phyloP scores from a whole-genome alignment of 1,140 invertebrate species.

The Drosophila bocqueti region DNA sequence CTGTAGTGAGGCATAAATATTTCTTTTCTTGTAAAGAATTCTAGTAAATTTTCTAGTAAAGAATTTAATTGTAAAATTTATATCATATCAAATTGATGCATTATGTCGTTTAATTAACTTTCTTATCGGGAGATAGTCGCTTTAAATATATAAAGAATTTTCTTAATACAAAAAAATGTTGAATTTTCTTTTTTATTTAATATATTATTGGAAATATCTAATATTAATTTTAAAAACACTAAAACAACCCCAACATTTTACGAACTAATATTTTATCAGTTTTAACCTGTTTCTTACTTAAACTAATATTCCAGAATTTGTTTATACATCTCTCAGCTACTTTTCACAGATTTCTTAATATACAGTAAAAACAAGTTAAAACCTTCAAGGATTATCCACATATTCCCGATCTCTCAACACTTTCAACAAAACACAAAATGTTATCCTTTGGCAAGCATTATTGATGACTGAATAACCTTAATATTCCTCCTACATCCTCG shows the following conservation, averaged over 20 bases:
- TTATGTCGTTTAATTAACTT: too few relatives aligned
- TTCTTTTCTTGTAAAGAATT: not conserved
- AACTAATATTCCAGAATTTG: not conserved
- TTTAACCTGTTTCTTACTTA: too few relatives aligned
- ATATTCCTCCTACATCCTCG: not conserved
- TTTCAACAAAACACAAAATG: not conserved
- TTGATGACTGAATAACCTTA: conserved; percentile 2
- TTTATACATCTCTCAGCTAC: not conserved
- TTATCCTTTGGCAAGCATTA: not conserved
- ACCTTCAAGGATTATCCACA: too few relatives aligned
- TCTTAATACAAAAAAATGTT: too few relatives aligned
- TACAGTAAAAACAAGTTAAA: not conserved
- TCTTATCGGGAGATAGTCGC: too few relatives aligned
- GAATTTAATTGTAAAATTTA: not conserved
- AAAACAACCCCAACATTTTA: too few relatives aligned
- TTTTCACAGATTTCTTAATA: not conserved
- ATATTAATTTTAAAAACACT: too few relatives aligned
- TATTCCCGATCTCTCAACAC: not conserved
- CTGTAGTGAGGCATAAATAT: not conserved
- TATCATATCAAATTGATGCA: not conserved
- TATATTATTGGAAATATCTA: too few relatives aligned
- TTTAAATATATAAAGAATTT: too few relatives aligned
- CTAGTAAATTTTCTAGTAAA: too few relatives aligned
- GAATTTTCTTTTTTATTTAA: too few relatives aligned
- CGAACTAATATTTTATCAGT: too few relatives aligned